Conservation (phyloP, 2,888 invertebrate genomes). For the Sminthurides aquaticus region DNA sequence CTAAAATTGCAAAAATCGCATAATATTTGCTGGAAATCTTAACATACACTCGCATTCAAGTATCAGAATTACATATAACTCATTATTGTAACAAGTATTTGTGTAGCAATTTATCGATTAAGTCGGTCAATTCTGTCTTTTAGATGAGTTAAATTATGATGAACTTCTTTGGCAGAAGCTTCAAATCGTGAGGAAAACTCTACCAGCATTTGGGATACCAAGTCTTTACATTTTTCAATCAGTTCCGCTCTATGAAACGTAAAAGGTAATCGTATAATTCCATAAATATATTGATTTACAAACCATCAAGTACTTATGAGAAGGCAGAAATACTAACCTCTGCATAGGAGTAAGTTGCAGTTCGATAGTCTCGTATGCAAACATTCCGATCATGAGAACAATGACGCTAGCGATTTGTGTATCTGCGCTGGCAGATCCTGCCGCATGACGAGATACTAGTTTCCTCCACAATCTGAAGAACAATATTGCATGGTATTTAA, state of each 20-base stretch:
- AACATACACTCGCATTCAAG: not conserved
- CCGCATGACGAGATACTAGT: conserved; percentile 24
- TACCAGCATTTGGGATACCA: conserved; percentile 40
- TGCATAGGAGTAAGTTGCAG: conserved; percentile 23
- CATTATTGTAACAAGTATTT: not conserved
- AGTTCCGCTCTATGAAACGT: conserved; percentile 32
- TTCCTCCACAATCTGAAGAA: conserved; percentile 36
- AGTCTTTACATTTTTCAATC: conserved; percentile 39
- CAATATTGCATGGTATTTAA: not conserved
- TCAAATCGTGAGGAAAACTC: conserved; percentile 42
- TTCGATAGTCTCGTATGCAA: conserved; percentile 34
- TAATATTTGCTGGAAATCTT: too few species aligned
- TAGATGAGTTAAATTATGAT: conserved; percentile 26
- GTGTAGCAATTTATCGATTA: not conserved
- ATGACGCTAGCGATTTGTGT: conserved; percentile 38
- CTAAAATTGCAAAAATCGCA: too few species aligned
- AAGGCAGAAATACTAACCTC: conserved; percentile 4
- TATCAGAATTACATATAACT: not conserved
- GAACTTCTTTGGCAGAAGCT: conserved; percentile 27
- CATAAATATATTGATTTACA: not conserved
- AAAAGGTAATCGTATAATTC: not conserved
- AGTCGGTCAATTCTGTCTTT: conserved; percentile 32
- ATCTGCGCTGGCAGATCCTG: conserved; percentile 26
- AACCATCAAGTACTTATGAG: not conserved
- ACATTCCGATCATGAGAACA: conserved; percentile 35